These are phyloP conservation scores for Psettodes erumei DNA, from an alignment of 2,113 vertebrate genomes.

Conservation along the genomic window DNA sequence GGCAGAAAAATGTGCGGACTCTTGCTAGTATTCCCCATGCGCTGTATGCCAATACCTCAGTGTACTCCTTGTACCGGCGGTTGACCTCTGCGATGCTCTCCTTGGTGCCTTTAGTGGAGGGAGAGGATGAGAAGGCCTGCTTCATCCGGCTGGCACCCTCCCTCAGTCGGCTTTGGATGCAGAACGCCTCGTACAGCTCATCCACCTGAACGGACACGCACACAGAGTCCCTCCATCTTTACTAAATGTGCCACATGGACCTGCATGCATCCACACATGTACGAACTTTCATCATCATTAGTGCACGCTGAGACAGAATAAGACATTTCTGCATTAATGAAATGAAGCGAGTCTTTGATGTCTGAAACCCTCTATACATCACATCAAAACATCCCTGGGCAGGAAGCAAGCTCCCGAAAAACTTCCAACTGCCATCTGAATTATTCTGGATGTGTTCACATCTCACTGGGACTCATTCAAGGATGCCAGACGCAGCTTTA, in stretches of 20 bases:
- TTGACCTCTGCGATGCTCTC: slow-evolving; percentile 95
- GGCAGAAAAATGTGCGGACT: neutral
- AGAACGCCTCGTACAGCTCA: slow-evolving; percentile 96
- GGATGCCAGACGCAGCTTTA: slow-evolving; percentile 23
- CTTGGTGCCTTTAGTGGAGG: slow-evolving; percentile 92
- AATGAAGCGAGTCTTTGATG: neutral
- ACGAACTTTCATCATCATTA: neutral
- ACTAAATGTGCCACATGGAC: slow-evolving; percentile 9
- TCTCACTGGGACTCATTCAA: slow-evolving; percentile 35
- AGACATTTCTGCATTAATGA: slow-evolving; percentile 19
- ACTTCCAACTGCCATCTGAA: slow-evolving; percentile 41
- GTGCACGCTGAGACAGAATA: neutral
- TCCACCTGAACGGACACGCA: slow-evolving; percentile 86
- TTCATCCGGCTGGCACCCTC: slow-evolving; percentile 98
- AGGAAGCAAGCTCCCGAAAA: slow-evolving; percentile 31
- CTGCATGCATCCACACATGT: neutral
- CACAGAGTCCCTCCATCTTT: slow-evolving; percentile 27
- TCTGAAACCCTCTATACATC: slow-evolving; percentile 13
- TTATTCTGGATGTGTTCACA: slow-evolving; percentile 51
- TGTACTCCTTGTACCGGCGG: slow-evolving; percentile 94
- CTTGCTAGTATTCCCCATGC: neutral
- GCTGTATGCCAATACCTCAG: slow-evolving; percentile 85
- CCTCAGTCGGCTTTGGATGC: slow-evolving; percentile 94
- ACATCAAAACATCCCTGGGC: slow-evolving; percentile 54
- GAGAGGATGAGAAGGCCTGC: slow-evolving; percentile 94